These are phyloP conservation scores for Macropodus opercularis DNA, from an alignment of 2,797 vertebrate genomes.

Conservation along the genomic window DNA sequence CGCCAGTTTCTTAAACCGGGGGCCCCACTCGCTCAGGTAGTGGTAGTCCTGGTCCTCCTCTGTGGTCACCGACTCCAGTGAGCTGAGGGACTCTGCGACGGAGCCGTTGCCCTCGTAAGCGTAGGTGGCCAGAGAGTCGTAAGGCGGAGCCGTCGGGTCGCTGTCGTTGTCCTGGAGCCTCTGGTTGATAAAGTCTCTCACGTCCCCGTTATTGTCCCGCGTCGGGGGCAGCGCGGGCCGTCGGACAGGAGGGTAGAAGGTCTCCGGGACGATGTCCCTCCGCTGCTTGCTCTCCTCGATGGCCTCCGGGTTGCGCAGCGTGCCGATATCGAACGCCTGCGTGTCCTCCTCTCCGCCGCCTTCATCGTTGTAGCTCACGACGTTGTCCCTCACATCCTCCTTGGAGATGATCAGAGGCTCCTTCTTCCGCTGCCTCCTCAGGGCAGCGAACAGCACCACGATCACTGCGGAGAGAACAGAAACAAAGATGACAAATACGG, in stretches of 20 bases:
- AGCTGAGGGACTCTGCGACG: slow-evolving; percentile 91
- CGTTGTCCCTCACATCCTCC: slow-evolving; percentile 94
- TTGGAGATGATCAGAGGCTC: slow-evolving; percentile 96
- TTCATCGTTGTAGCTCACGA: slow-evolving; percentile 95
- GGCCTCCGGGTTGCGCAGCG: slow-evolving; percentile 91
- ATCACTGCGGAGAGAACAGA: slow-evolving; percentile 81
- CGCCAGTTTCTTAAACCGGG: slow-evolving; percentile 94
- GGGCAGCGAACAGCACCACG: slow-evolving; percentile 91
- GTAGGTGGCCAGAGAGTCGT: slow-evolving; percentile 97
- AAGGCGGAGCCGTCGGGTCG: slow-evolving; percentile 92
- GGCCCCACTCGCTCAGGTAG: slow-evolving; percentile 96
- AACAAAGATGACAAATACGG: slow-evolving; percentile 37
- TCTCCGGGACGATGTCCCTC: slow-evolving; percentile 91
- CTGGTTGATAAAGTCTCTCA: slow-evolving; percentile 96
- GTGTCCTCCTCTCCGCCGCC: slow-evolving; percentile 96
- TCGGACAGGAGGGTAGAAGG: slow-evolving; percentile 85
- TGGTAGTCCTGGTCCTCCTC: slow-evolving; percentile 95
- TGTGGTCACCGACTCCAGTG: slow-evolving; percentile 89
- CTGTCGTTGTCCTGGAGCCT: slow-evolving; percentile 92
- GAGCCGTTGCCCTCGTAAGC: slow-evolving; percentile 95
- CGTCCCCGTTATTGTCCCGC: slow-evolving; percentile 87
- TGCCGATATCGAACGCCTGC: slow-evolving; percentile 94
- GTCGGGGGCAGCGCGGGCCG: slow-evolving; percentile 71
- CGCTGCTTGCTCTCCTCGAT: slow-evolving; percentile 91
- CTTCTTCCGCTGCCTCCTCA: slow-evolving; percentile 91